These are phyloP conservation scores for Mixornis gularis DNA, from an alignment of 2,113 vertebrate genomes.

Conservation along the genomic window DNA sequence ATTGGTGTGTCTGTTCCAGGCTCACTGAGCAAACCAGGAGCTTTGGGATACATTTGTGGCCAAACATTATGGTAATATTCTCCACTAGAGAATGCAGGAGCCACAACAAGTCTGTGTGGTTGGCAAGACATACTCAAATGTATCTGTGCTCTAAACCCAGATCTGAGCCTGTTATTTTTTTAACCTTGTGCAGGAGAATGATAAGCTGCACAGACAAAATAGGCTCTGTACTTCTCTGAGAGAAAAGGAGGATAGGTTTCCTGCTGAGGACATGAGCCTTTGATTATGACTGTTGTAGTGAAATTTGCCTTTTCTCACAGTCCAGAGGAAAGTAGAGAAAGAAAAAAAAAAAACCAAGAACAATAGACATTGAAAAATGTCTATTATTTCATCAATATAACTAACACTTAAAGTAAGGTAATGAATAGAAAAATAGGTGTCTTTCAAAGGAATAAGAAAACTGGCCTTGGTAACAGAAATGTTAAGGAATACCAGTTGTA, in stretches of 20 bases:
- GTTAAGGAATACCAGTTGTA: neutral
- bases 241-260: neutral
- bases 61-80: neutral
- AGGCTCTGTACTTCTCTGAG: neutral
- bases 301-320: neutral
- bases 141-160: neutral
- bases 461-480: neutral
- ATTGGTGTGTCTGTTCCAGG: neutral
- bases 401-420: neutral
- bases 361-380: neutral
- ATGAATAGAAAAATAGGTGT: neutral
- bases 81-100: neutral
- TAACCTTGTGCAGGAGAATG: neutral
- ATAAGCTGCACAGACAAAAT: neutral
- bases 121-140: neutral
- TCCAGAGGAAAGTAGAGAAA: neutral
- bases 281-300: neutral
- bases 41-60: neutral
- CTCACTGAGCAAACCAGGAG: neutral
- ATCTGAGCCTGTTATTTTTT: neutral
- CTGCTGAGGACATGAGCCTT: neutral
- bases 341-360: neutral
- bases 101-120: accelerated
- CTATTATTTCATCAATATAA: neutral
- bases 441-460: neutral